Base-by-base conservation (phyloP, 2,888 invertebrate genomes). In the Abscondita cerata region DNA sequence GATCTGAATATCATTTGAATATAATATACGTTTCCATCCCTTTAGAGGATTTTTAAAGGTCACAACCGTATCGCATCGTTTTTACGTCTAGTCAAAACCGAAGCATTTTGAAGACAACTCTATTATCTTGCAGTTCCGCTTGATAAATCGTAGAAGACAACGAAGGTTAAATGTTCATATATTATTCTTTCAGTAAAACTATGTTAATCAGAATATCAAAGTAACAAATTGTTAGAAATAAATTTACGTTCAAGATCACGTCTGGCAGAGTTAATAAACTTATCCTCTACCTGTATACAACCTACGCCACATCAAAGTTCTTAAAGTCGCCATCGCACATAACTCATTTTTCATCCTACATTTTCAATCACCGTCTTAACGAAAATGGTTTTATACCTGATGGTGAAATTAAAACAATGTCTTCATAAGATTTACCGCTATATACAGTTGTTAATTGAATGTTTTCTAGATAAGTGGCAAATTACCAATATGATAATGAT, bases 1-100 rank as follows among this genome's bases (percentile, higher is more conserved):
- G 65, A 70, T 70, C 69, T 70, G 69, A 70, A 70, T 69, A 70
- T 66, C 66, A 70, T 70, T 68, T 70, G 67, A 70, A 70, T 70
- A 64, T 61, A 68, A 64, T 60, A 62, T 52, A 55, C 52, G 62
- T 60, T 63, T 59, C n/a, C 65, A 59, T 57, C 62, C 63, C 63
- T 54, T 52, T 53, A 50, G 57, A 46, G 57, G 48, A 57, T 62
- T 57, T 62, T 62, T 34, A 57, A 62, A 52, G 57, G 48, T 57
- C 48, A 25, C n/a, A 25, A 25, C 25, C 25, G 25, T 25, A 25
- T 25, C 25, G 25, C 4, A 4, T 4, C 25, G 25, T 25, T 25
- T 25, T 25, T 25, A 25, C n/a, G n/a, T n/a, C 25, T 25, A 25
- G 25, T 25, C 25, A 25, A 25, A 25, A 25, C 25, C 25, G 25